Evolutionary conservation across 2,797 vertebrate genomes (phyloP).

Genomic region (Anolis apletophallus): DNA sequence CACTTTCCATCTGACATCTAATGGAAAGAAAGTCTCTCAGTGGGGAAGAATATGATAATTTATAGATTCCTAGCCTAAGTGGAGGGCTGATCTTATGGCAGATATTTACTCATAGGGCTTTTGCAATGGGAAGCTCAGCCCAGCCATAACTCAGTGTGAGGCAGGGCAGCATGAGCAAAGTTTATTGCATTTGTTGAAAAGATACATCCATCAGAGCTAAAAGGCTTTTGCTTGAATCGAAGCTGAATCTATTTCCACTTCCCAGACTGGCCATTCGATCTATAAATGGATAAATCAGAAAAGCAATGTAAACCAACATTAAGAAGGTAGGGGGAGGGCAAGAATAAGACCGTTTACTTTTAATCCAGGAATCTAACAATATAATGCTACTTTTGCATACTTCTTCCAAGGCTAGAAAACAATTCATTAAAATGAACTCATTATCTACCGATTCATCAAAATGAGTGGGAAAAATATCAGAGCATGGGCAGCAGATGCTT

Average conservation of each 20-base stretch:
- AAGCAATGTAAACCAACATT: background rate
- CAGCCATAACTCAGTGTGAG: conserved; percentile 63
- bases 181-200: conserved; percentile 74
- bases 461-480: no score
- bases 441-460: background rate
- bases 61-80: conserved; percentile 26
- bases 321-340: background rate
- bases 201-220: conserved; percentile 93
- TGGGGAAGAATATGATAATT: background rate
- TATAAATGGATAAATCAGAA: conserved; percentile 62
- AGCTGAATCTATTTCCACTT: conserved; percentile 78
- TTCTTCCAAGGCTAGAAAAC: background rate
- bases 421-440: background rate
- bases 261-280: conserved; percentile 64
- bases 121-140: conserved; percentile 46
- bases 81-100: conserved; percentile 1
- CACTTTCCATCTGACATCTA: background rate
- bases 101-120: conserved; percentile 59
- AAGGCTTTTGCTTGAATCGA: conserved; percentile 87
- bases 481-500: no score
- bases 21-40: conserved; percentile 10
- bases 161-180: conserved; percentile 41
- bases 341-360: background rate
- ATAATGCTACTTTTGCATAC: background rate
- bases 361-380: background rate